phyloP scores from a whole-genome alignment of 2,113 vertebrate species.

The Malurus melanocephalus region DNA sequence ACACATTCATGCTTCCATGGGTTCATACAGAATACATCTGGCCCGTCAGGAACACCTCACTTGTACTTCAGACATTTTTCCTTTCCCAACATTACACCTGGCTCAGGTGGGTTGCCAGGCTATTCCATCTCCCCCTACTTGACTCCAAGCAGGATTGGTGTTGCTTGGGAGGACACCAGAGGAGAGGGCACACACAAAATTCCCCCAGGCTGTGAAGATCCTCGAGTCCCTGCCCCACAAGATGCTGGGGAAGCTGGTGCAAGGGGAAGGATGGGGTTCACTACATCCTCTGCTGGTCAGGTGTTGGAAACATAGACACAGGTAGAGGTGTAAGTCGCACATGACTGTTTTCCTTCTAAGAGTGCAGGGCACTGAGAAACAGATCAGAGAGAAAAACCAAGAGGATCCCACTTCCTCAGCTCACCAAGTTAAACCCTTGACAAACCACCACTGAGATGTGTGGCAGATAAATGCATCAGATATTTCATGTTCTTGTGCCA shows the following conservation, averaged over 20 bases:
- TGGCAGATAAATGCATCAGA: neutral
- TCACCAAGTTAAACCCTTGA: neutral
- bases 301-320: neutral
- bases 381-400: neutral
- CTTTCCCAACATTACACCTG: neutral
- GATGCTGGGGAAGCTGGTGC: too few species aligned
- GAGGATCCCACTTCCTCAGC: neutral
- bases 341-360: neutral
- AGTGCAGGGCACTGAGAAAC: neutral
- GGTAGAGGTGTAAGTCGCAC: neutral
- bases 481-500: neutral
- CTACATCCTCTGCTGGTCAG: neutral
- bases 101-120: neutral
- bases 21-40: neutral
- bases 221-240: too few species aligned
- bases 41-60: neutral
- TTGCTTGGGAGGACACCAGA: neutral
- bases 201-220: neutral
- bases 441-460: neutral
- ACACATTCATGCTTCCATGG: rapidly evolving
- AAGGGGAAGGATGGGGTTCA: neutral
- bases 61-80: neutral
- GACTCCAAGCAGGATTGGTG: neutral
- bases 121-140: rapidly evolving
- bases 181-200: neutral